Evolutionary conservation across 1,140 invertebrate species (phyloP), one percentile per base, ranked within the genome.

Genomic region (Drosophila neocordata): DNA sequence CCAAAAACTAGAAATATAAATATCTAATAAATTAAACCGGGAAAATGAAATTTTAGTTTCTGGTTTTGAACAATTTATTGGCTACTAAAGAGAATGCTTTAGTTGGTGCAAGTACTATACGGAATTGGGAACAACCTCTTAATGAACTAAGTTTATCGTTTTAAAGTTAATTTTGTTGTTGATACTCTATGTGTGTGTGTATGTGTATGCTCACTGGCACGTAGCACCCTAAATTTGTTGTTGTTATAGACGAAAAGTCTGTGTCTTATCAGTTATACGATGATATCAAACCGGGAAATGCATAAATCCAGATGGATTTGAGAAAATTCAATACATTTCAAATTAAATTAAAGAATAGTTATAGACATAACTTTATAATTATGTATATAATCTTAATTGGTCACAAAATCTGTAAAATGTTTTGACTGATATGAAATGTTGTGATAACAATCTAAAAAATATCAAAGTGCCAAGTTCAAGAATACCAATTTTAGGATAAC

Each of bases 211-310:
- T 37, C 15, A 31, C 11, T 27, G 63, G 35, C 69, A 76, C 65
- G 72, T 73, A 69, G 22, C 44, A 66, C 65, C 66, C 64, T 59
- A 65, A 65, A 60, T 53, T 74, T 67, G 31, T 15, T 58, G 35
- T 74, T 67, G 31, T 15, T 58, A 35, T 37, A 68, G 59, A 68
- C 69, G 59, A 52, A 65, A 56, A 73, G 53, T 77, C 62, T 66
- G 74, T 41, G 61, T 65, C 80, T 84, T 84, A 84, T 84, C 80
- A 69, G 59, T 27, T 57, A 13, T 62, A 69, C 53, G 24, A 12
- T 34, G 9, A 35, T 18, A 56, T 56, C 31, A 13, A 34, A 56
- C 15, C 55, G 59, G 59, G 55, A 64, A 69, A 81, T 73, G 65
- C 69, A 69, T 51, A 65, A 44, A 4, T 38, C 9, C 15, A 35